Conservation (phyloP, 1,140 invertebrate genomes). For the Formica exsecta region DNA sequence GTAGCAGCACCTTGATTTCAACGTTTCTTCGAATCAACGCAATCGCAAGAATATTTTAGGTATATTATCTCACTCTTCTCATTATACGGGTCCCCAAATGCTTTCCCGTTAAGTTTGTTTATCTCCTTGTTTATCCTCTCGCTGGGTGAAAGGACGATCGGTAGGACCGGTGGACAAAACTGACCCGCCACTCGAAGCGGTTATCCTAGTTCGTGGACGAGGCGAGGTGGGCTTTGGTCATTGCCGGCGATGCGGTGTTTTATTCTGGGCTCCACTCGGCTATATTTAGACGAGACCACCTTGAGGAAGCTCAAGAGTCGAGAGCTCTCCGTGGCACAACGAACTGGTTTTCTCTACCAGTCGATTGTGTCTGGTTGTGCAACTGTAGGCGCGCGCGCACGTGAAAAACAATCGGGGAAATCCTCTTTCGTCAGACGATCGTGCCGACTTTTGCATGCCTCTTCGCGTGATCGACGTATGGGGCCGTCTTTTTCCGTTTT, state of each 20-base stretch:
- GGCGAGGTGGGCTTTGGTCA: conserved; percentile 79
- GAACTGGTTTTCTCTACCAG: conserved; percentile 69
- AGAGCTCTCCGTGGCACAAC: conserved; percentile 67
- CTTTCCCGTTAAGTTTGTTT: conserved; percentile 26
- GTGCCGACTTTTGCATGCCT: neutral
- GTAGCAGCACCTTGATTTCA: neutral
- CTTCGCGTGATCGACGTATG: neutral
- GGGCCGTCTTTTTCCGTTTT: neutral
- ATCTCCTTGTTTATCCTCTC: conserved; percentile 12
- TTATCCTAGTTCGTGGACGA: conserved; percentile 68
- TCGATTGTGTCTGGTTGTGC: conserved; percentile 72
- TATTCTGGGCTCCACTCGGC: conserved; percentile 82
- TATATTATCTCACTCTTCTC: neutral
- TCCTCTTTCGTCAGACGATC: conserved; percentile 40
- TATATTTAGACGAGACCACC: conserved; percentile 84
- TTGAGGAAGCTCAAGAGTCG: conserved; percentile 78
- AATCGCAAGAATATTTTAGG: neutral
- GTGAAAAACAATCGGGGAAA: conserved; percentile 65
- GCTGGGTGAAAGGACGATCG: conserved; percentile 14
- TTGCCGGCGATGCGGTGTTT: conserved; percentile 78
- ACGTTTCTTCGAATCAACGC: neutral
- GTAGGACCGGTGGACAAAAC: conserved; percentile 57
- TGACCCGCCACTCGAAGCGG: conserved; percentile 59
- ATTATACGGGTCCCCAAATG: neutral
- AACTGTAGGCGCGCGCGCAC: conserved; percentile 37